phyloP scores from a whole-genome alignment of 2,113 vertebrate species.

The Nestor notabilis region DNA sequence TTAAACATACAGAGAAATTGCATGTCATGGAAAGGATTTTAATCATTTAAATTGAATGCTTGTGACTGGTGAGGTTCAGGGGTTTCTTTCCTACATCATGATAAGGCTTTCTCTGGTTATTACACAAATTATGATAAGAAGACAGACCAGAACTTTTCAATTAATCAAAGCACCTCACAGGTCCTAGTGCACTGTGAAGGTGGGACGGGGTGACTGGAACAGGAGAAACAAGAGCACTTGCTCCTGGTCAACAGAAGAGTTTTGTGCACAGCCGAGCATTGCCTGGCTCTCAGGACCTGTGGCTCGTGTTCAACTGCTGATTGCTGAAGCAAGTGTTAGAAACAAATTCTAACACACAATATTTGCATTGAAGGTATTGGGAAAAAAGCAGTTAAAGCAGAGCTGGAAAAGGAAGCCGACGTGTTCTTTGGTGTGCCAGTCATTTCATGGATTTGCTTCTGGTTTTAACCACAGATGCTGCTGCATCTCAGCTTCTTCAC shows the following conservation, averaged over 20 bases:
- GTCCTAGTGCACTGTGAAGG: rapidly evolving
- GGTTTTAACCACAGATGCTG: not conserved
- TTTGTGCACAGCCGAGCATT: not conserved
- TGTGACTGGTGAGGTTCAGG: not conserved
- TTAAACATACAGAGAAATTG: not conserved
- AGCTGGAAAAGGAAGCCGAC: not conserved
- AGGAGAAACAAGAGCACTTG: not conserved
- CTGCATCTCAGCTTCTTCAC: not conserved
- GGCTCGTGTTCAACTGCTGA: rapidly evolving
- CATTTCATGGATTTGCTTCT: not conserved
- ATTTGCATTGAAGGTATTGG: not conserved
- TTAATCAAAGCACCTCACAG: not conserved
- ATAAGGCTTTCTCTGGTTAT: not conserved
- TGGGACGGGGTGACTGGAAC: not conserved
- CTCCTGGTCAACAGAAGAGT: not conserved
- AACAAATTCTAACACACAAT: not conserved
- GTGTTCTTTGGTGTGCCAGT: not conserved
- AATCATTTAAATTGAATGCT: not conserved
- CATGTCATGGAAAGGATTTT: not conserved
- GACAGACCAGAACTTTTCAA: not conserved
- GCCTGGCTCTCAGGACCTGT: not conserved
- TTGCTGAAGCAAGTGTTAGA: not conserved
- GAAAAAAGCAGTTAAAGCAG: not conserved
- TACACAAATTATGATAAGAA: not conserved
- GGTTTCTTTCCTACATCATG: not conserved